Evolutionary conservation across 1,140 invertebrate genomes (phyloP), one percentile per base, ranked within the genome.

Genomic region (Oreohelix idahoensis): DNA sequence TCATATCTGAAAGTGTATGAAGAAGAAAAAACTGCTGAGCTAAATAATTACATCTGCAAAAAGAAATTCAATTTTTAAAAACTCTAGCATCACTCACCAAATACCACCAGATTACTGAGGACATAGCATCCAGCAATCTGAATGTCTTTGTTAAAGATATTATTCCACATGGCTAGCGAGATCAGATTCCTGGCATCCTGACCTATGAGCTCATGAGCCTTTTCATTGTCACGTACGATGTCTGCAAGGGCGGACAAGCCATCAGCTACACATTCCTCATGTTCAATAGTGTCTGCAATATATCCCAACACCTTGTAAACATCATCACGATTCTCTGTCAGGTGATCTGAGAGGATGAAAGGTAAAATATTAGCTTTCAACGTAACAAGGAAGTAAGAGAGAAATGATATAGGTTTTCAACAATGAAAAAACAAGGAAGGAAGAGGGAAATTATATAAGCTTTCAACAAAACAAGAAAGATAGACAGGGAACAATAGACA

Each of bases 71-170:
- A n/a, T n/a, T n/a, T n/a, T n/a, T n/a, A n/a, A n/a, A 45, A 45
- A 45, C 53, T 66, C 2, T 32, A 26, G 36, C 38, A 38, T n/a
- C 36, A 71, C 79, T 79, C 87, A 92, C 91, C 90, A 82, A 78
- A 81, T n/a, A 89, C 79, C 63, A 90, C 83, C 26, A 92, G 85
- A 70, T 87, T 84, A 58, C 89, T 89, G 5, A 92, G 79, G 10
- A 92, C 84, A 79, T 88, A 87, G 77, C 87, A 91, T 20, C 91
- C 90, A 79, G 86, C 79, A 42, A 89, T 86, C 83, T 90, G 89
- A 49, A 92, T 87, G 4, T 89, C 86, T 69, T 84, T 84, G 74
- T 89, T 84, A 36, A 70, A 80, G 58, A 89, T 86, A 84, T 91
- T 90, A 69, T 89, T 86, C 81, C 86, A 88, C 89, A 91, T 91